Evolutionary conservation across 2,888 invertebrate species (phyloP), one percentile per base, ranked within the genome.

Genomic region (Plebejus argus): DNA sequence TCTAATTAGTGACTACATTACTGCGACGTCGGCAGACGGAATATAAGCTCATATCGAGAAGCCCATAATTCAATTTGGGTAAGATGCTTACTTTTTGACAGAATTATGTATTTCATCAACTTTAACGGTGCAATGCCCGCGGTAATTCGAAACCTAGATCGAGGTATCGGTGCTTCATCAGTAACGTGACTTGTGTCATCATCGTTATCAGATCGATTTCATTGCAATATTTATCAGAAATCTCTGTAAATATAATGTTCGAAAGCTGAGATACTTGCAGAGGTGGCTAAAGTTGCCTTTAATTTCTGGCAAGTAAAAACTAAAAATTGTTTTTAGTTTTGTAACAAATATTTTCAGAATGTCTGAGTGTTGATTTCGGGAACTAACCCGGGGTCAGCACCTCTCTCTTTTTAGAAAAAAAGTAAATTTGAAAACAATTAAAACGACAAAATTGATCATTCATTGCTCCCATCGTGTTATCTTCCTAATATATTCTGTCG

Each of bases 171-270:
- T n/a, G 71, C 53, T 20, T 18, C 49, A 53, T 74, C 74, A 18
- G 74, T 74, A 53, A 28, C 74, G 74, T 53, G 74, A 74, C 53
- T 53, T 74, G 53, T 74, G 28, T 33, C 74, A 53, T 74, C 49
- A 74, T 74, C 45, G 53, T 74, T 74, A 74, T 49, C 49, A 49
- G 74, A 53, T 49, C 53, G 23, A 28, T 74, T 28, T 49, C 53
- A 53, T 74, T 74, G 74, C 53, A 74, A 74, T 53, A 20, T 49
- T 74, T 53, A 53, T 74, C 49, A 53, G 49, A 23, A 49, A 74
- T 72, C 72, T 72, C n/a, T 72, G 45, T 72, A 35, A 15, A 53
- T 53, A 53, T 53, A 53, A 53, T 18, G 18, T 53, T 53, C 53
- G 53, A 53, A 53, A 53, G 53, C 15, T 18, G 53, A 53, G 18